A percentile compares a stretch with the other conserved stretches of the same genome.
phyloP scores from a whole-genome alignment of 2,797 vertebrate species.

The Siniperca scherzeri region DNA sequence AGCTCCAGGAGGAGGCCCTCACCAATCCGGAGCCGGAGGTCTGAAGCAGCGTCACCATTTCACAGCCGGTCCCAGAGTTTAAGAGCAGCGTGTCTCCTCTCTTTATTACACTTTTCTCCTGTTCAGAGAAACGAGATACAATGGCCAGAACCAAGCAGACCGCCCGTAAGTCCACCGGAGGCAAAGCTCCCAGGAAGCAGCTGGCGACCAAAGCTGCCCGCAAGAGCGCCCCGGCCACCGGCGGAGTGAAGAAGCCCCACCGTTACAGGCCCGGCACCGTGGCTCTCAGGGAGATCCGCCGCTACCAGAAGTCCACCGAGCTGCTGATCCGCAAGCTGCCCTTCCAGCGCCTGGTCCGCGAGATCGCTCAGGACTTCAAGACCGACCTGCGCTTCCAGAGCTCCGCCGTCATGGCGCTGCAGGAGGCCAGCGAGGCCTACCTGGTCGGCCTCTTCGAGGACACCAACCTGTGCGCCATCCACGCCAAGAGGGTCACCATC shows the following conservation, averaged over 20 bases:
- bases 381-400: constrained; percentile 40
- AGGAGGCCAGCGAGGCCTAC: constrained; percentile 36
- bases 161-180: constrained; percentile 14
- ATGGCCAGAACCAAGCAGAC: constrained; percentile 32
- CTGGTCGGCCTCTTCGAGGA: constrained; percentile 34
- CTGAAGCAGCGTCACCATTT: not conserved
- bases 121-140: accelerated
- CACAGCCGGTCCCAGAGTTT: not conserved
- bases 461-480: constrained; percentile 42
- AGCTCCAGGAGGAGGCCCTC: not conserved
- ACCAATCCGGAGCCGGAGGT: not conserved
- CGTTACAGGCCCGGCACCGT: constrained; percentile 6
- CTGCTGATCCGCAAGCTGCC: constrained; percentile 38
- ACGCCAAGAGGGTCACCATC: constrained; percentile 39
- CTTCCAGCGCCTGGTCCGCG: constrained; percentile 26
- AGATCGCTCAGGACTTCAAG: constrained; percentile 40
- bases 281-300: not conserved
- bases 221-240: constrained; percentile 20
- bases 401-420: constrained; percentile 34
- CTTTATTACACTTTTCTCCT: too few species aligned
- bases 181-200: constrained; percentile 28
- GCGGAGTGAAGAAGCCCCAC: constrained; percentile 3
- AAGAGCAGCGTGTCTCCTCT: not conserved
- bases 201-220: constrained; percentile 16
- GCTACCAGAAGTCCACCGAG: constrained; percentile 38